These are phyloP conservation scores for Drosophila yooni DNA, from an alignment of 2,888 invertebrate genomes.

Conservation along the genomic window DNA sequence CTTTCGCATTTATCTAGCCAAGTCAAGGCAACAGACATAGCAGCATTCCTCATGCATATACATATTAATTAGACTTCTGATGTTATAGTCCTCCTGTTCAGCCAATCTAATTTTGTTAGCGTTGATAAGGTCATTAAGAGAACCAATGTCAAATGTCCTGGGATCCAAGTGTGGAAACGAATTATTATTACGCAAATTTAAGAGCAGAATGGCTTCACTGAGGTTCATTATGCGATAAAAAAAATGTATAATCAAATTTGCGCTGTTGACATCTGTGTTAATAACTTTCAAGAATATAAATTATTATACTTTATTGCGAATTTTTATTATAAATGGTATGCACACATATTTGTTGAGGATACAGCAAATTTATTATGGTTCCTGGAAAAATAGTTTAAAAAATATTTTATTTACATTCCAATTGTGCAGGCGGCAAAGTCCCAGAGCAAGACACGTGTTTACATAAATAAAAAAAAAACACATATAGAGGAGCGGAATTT, in stretches of 20 bases:
- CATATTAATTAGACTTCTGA: conserved; percentile 48
- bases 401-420: neutral
- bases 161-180: neutral
- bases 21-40: conserved; percentile 7
- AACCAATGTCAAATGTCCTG: conserved; percentile 1
- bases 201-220: neutral
- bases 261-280: neutral
- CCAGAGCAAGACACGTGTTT: conserved; percentile 2
- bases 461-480: conserved; percentile 21
- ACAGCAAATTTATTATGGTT: conserved; percentile 16
- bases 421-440: conserved; percentile 3
- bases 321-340: neutral
- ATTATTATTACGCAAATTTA: neutral
- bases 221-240: neutral
- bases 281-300: neutral
- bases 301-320: neutral
- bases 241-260: neutral
- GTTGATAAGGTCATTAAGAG: conserved; percentile 28
- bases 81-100: conserved; percentile 4
- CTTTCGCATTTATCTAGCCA: conserved; percentile 16
- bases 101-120: conserved; percentile 39
- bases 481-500: neutral
- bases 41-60: conserved; percentile 12
- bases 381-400: neutral
- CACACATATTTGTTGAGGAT: conserved; percentile 2